Conservation (phyloP, 2,888 invertebrate species). For the Perdita meconis region DNA sequence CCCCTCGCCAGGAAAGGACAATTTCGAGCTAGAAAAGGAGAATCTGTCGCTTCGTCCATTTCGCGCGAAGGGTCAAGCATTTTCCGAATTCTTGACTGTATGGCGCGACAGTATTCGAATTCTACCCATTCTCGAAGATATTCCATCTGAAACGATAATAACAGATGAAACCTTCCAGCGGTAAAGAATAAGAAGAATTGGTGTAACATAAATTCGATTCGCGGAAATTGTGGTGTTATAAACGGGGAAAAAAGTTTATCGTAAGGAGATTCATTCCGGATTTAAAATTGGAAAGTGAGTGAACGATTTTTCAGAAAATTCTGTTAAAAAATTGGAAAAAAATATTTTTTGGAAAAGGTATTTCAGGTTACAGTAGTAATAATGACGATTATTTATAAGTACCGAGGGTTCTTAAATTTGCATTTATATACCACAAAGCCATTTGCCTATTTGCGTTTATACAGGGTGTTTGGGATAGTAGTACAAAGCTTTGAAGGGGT, state of each 20-base stretch:
- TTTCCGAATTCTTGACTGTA: conserved; percentile 56
- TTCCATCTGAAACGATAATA: conserved; percentile 40
- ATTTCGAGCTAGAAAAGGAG: conserved; percentile 8
- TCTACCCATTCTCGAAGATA: conserved; percentile 46
- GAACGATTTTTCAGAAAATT: no score
- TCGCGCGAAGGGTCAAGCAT: conserved; percentile 38
- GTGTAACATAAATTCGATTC: conserved; percentile 42
- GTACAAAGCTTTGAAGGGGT: no score
- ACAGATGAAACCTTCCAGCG: conserved; percentile 15
- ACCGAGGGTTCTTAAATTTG: no score
- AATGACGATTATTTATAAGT: no score
- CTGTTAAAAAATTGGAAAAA: no score
- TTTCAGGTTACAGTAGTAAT: no score
- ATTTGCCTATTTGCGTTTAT: no score
- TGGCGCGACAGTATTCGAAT: conserved; percentile 45
- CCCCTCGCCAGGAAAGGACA: neutral
- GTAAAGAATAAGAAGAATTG: conserved; percentile 49
- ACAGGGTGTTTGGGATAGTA: no score
- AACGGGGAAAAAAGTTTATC: neutral
- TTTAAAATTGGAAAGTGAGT: neutral
- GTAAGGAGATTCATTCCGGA: neutral
- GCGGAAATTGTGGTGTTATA: neutral
- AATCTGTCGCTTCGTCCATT: conserved; percentile 39
- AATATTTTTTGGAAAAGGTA: no score
- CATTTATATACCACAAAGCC: no score